phyloP scores from a whole-genome alignment of 2,888 invertebrate genomes.

The Drosophila quinaria region DNA sequence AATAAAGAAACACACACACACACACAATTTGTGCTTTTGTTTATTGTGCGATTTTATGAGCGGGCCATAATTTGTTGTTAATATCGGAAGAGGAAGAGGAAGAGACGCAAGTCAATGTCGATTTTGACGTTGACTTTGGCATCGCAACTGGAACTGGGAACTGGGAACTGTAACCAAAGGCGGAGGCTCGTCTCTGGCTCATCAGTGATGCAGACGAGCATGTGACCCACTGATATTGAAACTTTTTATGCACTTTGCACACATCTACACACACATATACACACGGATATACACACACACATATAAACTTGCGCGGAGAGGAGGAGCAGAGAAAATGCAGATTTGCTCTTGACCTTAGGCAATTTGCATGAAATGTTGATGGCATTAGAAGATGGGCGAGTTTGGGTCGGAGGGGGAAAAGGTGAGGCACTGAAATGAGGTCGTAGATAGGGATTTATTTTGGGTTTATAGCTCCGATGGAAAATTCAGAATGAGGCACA shows the following conservation, averaged over 20 bases:
- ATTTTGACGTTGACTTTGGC: constrained; percentile 4
- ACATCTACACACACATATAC: constrained; percentile 14
- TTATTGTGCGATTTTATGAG: constrained; percentile 80
- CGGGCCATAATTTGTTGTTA: constrained; percentile 78
- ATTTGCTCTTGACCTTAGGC: constrained; percentile 76
- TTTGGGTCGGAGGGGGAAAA: background rate
- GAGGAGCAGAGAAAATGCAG: constrained; percentile 50
- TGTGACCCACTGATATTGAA: constrained; percentile 80
- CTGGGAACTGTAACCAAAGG: background rate
- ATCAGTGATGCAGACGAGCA: constrained; percentile 81
- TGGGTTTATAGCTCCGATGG: background rate
- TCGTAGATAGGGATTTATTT: background rate
- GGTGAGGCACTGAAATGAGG: background rate
- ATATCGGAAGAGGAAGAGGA: constrained; percentile 67
- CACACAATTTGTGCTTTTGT: constrained; percentile 57
- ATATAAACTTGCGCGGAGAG: background rate
- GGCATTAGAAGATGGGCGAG: constrained; percentile 6
- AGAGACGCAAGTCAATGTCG: constrained; percentile 28
- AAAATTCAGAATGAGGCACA: background rate
- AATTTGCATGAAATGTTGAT: constrained; percentile 63
- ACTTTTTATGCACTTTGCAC: constrained; percentile 76
- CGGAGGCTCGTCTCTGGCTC: constrained; percentile 67
- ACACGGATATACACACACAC: constrained; percentile 14
- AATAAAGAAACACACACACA: constrained; percentile 26
- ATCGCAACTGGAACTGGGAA: constrained; percentile 10